Evolutionary conservation across 2,797 vertebrate genomes (phyloP), one percentile per base, ranked within the genome.

Genomic region (Rhinoraja longicauda): DNA sequence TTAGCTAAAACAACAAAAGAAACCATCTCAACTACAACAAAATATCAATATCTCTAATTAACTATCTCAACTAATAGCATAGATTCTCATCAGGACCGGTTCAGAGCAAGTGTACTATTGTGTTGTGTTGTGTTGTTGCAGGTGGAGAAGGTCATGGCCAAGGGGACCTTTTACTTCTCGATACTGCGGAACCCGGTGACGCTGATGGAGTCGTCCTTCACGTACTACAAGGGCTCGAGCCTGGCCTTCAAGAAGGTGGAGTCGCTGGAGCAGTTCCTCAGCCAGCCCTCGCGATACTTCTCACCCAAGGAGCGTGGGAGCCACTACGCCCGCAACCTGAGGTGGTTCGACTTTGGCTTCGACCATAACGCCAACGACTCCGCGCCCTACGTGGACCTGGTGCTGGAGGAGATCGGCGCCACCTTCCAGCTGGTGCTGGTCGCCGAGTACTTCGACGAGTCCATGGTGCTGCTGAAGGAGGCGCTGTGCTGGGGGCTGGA

Each of bases 311-410:
- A 96, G 0, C 96, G 96, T 8, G 97, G 98, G 93, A 98, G 98
- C 96, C 97, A 99, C 94, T 98, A 98, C 0, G 97, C 98, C 1
- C 97, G 97, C 59, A 98, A 99, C 94, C 95, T 98, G 93, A 95
- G 98, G 7, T 98, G 97, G 98, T 99, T 98, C 9, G 98, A 99
- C 93, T 98, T 99, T 75, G 98, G 98, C 36, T 93, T 98, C 94
- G 96, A 97, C 94, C 96, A 96, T 62, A 97, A 97, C 2, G 96
- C 96, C 1, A 97, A 97, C 90, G 97, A 96, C 94, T 96, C 97
- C 0, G 73, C 82, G 36, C 7, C 13, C 9, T 59, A 93, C 3
- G 90, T 93, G 7, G 93, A 53, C 9, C 36, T 93, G 39, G 94
- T 93, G 21, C 94, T 95, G 4, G 6, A 0, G 21, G 93, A 93